phyloP scores from a whole-genome alignment of 2,888 invertebrate genomes.

The Metopia argyrocephala region DNA sequence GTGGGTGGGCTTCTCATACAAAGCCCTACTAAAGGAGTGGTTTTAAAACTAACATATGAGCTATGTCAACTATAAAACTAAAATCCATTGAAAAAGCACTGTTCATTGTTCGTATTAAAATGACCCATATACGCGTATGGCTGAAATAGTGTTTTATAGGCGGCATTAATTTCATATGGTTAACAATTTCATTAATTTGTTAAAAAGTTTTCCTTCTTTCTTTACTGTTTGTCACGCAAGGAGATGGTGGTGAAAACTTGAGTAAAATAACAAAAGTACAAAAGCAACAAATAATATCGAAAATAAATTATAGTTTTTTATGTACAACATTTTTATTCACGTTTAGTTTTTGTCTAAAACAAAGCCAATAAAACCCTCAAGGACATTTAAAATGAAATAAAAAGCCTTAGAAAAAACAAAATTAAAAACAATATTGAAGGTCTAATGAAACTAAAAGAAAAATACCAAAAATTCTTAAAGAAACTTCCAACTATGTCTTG shows the following conservation, averaged over 20 bases:
- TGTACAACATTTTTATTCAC: background rate
- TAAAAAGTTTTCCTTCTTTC: conserved; percentile 16
- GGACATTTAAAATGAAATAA: conserved; percentile 27
- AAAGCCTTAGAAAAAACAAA: conserved; percentile 5
- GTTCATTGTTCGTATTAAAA: background rate
- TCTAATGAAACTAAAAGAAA: conserved; percentile 13
- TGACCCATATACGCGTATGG: background rate
- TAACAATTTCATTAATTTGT: conserved; percentile 56
- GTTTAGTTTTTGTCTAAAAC: background rate
- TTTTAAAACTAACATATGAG: too few species aligned
- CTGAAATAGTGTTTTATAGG: background rate
- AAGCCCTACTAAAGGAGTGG: background rate
- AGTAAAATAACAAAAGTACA: background rate
- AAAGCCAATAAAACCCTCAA: conserved; percentile 14
- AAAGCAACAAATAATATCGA: conserved; percentile 35
- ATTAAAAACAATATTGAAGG: background rate
- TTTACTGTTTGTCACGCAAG: conserved; percentile 29
- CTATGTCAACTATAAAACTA: too few species aligned
- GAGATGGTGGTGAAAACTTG: background rate
- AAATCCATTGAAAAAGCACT: background rate
- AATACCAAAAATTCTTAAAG: background rate
- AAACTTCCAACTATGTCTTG: background rate
- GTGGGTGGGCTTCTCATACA: background rate
- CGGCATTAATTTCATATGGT: conserved; percentile 26
- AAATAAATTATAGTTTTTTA: background rate